Evolutionary conservation across 2,888 invertebrate species (phyloP), one percentile per base, ranked within the genome.

Genomic region (Cheilosia soror): DNA sequence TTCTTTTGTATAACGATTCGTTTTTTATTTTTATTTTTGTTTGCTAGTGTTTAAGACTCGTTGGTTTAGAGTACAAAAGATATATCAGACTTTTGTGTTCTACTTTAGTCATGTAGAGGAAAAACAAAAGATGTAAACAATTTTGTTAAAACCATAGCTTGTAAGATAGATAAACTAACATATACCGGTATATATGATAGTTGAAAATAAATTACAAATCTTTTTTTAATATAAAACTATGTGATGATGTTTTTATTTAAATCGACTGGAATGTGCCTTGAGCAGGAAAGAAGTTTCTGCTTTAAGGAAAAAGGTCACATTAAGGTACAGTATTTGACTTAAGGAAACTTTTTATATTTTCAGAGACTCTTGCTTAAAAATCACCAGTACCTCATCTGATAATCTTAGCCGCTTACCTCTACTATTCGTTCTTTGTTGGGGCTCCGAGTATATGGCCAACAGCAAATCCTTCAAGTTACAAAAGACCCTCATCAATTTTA

Each of bases 361-460:
- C 20, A 20, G 20, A 20, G 20, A 20, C 20, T 20, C 20, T 20
- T 20, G 20, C 0, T 20, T 20, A 20, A 90, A 93, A 93, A 31
- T 95, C 95, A 40, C 96, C 96, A 0, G 90, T 95, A 25, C 96
- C 96, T 0, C 94, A 95, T 2, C 89, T 95, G 27, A 93, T 94
- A 63, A 95, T 96, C 63, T 90, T 96, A 78, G 93, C 93, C 15
- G 92, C 95, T 49, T 97, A 96, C 89, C 92, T 96, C 47, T 95
- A 95, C 91, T 1, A 20, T 96, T 96, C 90, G 95, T 96, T 0
- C 89, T 95, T 11, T 95, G 94, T 88, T 95, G 96, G 94, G 98
- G 98, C 0, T 98, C 98, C 0, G 93, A 94, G 80, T 95, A 96
- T 88, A 99, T 99, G 98, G 95, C 95, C 87, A 94, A 97, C 90